These are phyloP conservation scores for Genyomyrus donnyi DNA, from an alignment of 2,113 vertebrate genomes.

Conservation along the genomic window DNA sequence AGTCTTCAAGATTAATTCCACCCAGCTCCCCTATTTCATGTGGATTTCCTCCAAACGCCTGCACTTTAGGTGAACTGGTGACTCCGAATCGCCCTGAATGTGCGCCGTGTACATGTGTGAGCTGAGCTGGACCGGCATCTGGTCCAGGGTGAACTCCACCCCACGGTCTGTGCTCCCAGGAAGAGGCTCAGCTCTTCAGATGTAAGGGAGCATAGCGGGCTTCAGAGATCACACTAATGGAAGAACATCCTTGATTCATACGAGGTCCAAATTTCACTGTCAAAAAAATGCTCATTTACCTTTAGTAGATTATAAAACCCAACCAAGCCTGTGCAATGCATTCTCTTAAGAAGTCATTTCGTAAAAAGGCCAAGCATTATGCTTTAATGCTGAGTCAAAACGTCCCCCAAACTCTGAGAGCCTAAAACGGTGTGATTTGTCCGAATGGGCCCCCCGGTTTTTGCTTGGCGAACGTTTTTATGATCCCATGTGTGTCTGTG, in stretches of 20 bases:
- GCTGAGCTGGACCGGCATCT: neutral
- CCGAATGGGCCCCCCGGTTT: neutral
- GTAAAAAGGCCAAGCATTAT: neutral
- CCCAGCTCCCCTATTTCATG: neutral
- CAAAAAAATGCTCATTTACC: neutral
- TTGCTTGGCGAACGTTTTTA: neutral
- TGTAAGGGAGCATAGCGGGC: neutral
- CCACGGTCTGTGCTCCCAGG: neutral
- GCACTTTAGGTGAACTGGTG: neutral
- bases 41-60: neutral
- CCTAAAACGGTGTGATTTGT: neutral
- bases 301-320: neutral
- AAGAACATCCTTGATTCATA: neutral
- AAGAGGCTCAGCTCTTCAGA: neutral
- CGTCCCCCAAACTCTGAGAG: neutral
- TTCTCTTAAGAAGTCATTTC: neutral
- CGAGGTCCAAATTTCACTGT: neutral
- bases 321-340: neutral
- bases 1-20: neutral
- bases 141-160: neutral
- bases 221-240: neutral
- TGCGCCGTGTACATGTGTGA: neutral
- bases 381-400: neutral
- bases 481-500: neutral
- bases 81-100: neutral